Evolutionary conservation across 2,888 invertebrate genomes (phyloP), one percentile per base, ranked within the genome.

Genomic region (Bugula neritina): DNA sequence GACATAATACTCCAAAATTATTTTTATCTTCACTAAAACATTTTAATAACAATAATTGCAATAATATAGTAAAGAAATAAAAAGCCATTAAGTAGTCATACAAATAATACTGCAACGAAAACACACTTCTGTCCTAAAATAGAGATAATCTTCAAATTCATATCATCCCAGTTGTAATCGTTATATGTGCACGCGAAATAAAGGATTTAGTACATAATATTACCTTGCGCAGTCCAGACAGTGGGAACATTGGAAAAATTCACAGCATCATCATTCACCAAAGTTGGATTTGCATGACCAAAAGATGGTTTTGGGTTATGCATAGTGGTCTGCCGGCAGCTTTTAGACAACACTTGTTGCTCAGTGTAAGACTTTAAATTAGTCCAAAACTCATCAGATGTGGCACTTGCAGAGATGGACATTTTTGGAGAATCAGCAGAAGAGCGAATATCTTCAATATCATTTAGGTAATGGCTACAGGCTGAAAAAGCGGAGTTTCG

Each of bases 211-310:
- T n/a, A n/a, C n/a, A n/a, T n/a, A n/a, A 25, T 25, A 55, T 55
- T 25, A 55, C 55, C 55, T 55, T 55, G 5, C n/a, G 55, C 5
- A 55, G 55, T 55, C 55, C 55, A 55, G 23, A 55, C 55, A 23
- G 21, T 25, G 3, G 5, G 5, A 23, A 25, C 55, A 13, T 5
- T n/a, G 5, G 3, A 5, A 55, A 55, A 5, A 10, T 55, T 17
- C 55, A 43, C 43, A 10, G 3, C 43, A 43, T 17, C 43, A 17
- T 43, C 43, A 10, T 43, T 3, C n/a, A n/a, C n/a, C n/a, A n/a
- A n/a, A n/a, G n/a, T n/a, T n/a, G n/a, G n/a, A n/a, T n/a, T n/a
- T n/a, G n/a, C n/a, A n/a, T n/a, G n/a, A n/a, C n/a, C n/a, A n/a
- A n/a, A n/a, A 43, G 43, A 43, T 43, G 43, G 43, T 10, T 3